phyloP scores from a whole-genome alignment of 2,888 invertebrate species.

The Myopa tessellatipennis region DNA sequence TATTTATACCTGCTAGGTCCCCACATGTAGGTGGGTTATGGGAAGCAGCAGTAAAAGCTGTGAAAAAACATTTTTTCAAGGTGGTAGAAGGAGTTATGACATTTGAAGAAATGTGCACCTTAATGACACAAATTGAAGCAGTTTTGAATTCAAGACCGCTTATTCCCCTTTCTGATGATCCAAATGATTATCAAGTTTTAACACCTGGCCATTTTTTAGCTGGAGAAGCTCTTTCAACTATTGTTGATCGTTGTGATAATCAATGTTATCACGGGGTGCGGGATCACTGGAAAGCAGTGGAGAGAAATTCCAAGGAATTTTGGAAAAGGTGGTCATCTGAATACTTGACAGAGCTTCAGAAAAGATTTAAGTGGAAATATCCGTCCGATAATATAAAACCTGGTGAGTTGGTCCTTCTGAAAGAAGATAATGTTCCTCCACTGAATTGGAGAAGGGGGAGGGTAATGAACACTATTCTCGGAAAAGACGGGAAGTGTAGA shows the following conservation, averaged over 20 bases:
- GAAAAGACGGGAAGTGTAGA: too few relatives aligned
- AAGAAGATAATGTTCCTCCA: too few relatives aligned
- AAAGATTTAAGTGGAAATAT: too few relatives aligned
- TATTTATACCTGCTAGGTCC: background rate
- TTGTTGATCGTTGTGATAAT: background rate
- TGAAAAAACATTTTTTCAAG: background rate
- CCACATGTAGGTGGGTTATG: background rate
- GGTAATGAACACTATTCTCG: too few relatives aligned
- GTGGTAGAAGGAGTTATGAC: background rate
- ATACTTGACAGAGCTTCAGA: background rate
- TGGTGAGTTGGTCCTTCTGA: too few relatives aligned
- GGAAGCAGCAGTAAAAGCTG: too few relatives aligned
- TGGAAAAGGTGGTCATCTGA: constrained; percentile 6
- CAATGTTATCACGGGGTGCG: background rate
- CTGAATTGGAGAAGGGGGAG: too few relatives aligned
- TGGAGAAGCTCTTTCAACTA: constrained; percentile 10
- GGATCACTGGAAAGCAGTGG: constrained; percentile 11
- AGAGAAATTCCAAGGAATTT: constrained; percentile 9
- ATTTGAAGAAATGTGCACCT: constrained; percentile 1
- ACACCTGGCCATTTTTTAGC: constrained; percentile 24
- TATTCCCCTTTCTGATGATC: background rate
- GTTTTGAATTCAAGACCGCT: constrained; percentile 12
- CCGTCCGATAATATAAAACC: too few relatives aligned
- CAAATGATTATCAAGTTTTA: constrained; percentile 4
- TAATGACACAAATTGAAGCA: constrained; percentile 5